These are phyloP conservation scores for Tychaedon coryphoeus DNA, from an alignment of 2,113 vertebrate genomes.

Conservation along the genomic window DNA sequence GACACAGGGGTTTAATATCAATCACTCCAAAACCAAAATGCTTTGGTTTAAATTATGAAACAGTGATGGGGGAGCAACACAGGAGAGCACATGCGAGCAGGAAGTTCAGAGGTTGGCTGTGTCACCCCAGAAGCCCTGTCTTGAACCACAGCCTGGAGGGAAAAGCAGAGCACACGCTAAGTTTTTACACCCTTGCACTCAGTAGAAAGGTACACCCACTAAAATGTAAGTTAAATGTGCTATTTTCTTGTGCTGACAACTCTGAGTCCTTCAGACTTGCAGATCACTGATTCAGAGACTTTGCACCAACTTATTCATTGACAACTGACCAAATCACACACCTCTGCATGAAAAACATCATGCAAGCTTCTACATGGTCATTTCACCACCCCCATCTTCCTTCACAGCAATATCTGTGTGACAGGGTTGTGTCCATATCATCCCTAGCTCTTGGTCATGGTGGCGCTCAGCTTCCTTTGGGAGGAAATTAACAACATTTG, in stretches of 20 bases:
- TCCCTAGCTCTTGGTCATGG: not conserved
- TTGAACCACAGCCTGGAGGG: not conserved
- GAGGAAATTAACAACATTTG: not conserved
- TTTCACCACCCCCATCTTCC: not conserved
- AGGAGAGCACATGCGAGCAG: fast-evolving
- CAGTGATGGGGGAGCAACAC: not conserved
- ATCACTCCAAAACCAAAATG: not conserved
- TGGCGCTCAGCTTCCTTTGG: not conserved
- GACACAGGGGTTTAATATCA: not conserved
- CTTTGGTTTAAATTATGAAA: not conserved
- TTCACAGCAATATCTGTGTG: not conserved
- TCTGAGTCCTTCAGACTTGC: not conserved
- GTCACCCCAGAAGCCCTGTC: not conserved
- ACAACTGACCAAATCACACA: not conserved
- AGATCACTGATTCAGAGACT: not conserved
- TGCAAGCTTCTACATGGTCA: not conserved
- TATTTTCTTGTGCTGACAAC: not conserved
- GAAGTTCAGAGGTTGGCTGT: not conserved
- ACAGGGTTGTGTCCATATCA: fast-evolving
- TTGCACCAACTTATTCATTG: not conserved
- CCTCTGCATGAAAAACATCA: not conserved
- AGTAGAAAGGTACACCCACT: not conserved
- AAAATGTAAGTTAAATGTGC: not conserved
- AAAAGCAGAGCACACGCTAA: not conserved
- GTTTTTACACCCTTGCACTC: not conserved